phyloP scores from a whole-genome alignment of 1,140 invertebrate species.

The Drosophila lacteicornis region DNA sequence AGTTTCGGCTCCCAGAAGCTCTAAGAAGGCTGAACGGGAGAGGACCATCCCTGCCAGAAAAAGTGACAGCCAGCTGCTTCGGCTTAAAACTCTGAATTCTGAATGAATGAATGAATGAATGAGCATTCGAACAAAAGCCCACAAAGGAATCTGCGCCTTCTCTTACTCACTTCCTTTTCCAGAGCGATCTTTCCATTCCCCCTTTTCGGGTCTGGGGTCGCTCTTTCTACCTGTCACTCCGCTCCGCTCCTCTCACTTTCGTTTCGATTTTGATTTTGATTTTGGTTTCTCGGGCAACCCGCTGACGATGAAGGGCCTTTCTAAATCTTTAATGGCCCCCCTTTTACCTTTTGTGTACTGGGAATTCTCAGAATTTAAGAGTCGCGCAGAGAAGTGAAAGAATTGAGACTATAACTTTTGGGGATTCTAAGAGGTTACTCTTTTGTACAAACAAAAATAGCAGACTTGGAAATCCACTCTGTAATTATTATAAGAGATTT shows the following conservation, averaged over 20 bases:
- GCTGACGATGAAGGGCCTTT: slow-evolving; percentile 42
- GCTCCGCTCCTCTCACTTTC: slow-evolving; percentile 49
- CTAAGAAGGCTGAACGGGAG: background rate
- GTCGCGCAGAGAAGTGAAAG: background rate
- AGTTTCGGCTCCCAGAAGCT: slow-evolving; percentile 9
- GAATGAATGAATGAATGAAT: background rate
- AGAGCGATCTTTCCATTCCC: background rate
- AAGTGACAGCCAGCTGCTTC: slow-evolving; percentile 2
- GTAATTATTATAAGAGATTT: no score
- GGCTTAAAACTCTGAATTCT: background rate
- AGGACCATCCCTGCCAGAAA: slow-evolving; percentile 1
- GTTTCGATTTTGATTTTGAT: slow-evolving; percentile 31
- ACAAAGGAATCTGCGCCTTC: background rate
- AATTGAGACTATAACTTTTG: background rate
- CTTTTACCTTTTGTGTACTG: slow-evolving; percentile 33
- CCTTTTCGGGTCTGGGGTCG: background rate
- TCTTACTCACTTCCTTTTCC: slow-evolving; percentile 9
- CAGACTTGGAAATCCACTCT: no score
- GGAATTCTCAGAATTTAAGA: slow-evolving; percentile 19
- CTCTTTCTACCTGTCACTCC: slow-evolving; percentile 37
- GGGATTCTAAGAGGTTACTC: background rate
- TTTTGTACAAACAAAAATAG: no score
- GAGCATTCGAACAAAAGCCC: slow-evolving; percentile 1
- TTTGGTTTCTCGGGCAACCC: slow-evolving; percentile 16
- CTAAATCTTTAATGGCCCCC: slow-evolving; percentile 52